Base-by-base conservation (phyloP, 2,888 invertebrate species). In the Notocelia uddmanniana region DNA sequence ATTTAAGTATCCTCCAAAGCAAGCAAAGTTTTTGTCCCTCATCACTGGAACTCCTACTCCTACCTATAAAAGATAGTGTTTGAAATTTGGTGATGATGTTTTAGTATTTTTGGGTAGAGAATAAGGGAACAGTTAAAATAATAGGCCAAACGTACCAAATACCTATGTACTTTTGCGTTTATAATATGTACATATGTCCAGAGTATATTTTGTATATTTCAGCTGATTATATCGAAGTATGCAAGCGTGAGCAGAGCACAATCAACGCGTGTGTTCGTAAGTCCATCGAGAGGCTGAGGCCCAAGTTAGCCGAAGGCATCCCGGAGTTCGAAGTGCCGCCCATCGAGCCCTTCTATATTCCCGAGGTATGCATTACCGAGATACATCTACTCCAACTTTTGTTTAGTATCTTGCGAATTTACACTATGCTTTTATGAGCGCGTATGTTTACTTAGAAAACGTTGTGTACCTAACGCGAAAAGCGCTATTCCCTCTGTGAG, bases 151-250 rank as follows among this genome's bases (percentile, higher is more conserved):
- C n/a, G n/a, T n/a, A n/a, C n/a, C n/a, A n/a, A n/a, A n/a, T n/a
- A n/a, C n/a, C n/a, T n/a, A n/a, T n/a, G n/a, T n/a, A n/a, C n/a
- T n/a, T n/a, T n/a, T n/a, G n/a, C n/a, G n/a, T n/a, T n/a, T n/a
- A n/a, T n/a, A n/a, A n/a, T n/a, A n/a, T n/a, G 5, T 26, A 26
- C 5, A 15, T 5, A 0, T 41, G 15, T 3, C 41, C 13, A 45
- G 15, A 45, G 41, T 8, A n/a, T 45, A 13, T 41, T 2, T 48
- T 6, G 57, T 71, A 48, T 52, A 73, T 91, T 89, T n/a, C 85
- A 97, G 97, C 97, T 48, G 88, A 94, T 9, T 96, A 95, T 83
- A 91, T 97, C 8, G 93, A 95, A 76, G 87, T 95, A 68, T 97
- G 97, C 81, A 94, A 94, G 75, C 93, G 95, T 6, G 95, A 94